These are phyloP conservation scores for Liodrosophila aerea DNA, from an alignment of 2,888 invertebrate species.

Conservation along the genomic window DNA sequence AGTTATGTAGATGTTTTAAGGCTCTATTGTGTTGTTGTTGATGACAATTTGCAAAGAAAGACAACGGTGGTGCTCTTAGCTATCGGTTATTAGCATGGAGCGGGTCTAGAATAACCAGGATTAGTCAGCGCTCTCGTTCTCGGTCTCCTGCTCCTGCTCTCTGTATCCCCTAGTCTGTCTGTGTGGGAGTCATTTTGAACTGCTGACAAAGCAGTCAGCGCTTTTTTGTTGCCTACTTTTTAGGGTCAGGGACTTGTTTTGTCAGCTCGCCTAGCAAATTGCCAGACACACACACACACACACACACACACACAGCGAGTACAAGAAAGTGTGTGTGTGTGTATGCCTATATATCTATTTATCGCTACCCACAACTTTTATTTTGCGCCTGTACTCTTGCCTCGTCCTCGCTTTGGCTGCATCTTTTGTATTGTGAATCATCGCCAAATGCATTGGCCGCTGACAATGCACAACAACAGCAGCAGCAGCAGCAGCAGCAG, in stretches of 20 bases:
- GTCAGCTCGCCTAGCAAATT: constrained; percentile 52
- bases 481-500: constrained; percentile 25
- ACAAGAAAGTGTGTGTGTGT: not conserved
- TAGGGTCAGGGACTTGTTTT: constrained; percentile 77
- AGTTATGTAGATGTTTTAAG: no score
- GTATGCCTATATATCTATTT: constrained; percentile 53
- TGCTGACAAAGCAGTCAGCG: constrained; percentile 67
- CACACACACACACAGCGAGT: not conserved
- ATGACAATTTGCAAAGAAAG: constrained; percentile 49
- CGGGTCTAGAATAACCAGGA: not conserved
- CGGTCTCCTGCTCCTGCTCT: no score
- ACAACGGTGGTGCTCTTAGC: constrained; percentile 59
- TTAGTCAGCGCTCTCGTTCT: not conserved
- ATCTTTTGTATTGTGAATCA: constrained; percentile 70
- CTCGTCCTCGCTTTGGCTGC: constrained; percentile 45
- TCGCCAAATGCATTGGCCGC: constrained; percentile 63
- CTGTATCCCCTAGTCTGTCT: no score
- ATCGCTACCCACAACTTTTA: constrained; percentile 47
- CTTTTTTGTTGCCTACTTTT: constrained; percentile 69
- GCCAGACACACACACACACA: constrained; percentile 31
- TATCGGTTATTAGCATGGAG: constrained; percentile 66
- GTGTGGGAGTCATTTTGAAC: constrained; percentile 27
- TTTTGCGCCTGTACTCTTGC: constrained; percentile 1
- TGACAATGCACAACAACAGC: constrained; percentile 52
- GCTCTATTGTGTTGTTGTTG: constrained; percentile 39